Conservation (phyloP, 1,140 invertebrate genomes). For the Papilio glaucus region DNA sequence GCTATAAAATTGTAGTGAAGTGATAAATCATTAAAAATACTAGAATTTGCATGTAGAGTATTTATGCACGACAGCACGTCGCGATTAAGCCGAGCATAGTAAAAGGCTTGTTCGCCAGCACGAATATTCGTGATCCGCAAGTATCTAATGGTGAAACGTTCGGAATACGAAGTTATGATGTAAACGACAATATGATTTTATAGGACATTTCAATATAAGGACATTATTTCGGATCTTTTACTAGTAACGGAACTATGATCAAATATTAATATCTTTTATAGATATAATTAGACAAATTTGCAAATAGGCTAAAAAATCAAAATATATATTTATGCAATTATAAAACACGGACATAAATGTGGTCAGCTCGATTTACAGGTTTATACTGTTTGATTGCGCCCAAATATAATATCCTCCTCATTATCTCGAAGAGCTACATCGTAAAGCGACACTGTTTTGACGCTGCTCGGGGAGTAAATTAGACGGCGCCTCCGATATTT, state of each 20-base stretch:
- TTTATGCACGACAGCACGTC: slow-evolving; percentile 38
- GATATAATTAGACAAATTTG: too few relatives aligned
- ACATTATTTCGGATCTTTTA: background rate
- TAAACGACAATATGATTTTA: slow-evolving; percentile 35
- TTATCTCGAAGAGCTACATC: slow-evolving; percentile 25
- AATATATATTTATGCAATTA: slow-evolving; percentile 10
- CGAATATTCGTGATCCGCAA: slow-evolving; percentile 37
- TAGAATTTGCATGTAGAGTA: slow-evolving; percentile 36
- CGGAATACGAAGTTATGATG: slow-evolving; percentile 34
- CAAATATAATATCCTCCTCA: slow-evolving; percentile 11
- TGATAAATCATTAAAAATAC: slow-evolving; percentile 38
- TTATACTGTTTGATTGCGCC: slow-evolving; percentile 22
- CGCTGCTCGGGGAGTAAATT: slow-evolving; percentile 62
- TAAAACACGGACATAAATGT: background rate
- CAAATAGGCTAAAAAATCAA: background rate
- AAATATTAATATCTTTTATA: too few relatives aligned
- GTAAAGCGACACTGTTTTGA: slow-evolving; percentile 57
- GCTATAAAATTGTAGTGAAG: slow-evolving; percentile 28
- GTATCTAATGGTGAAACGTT: slow-evolving; percentile 37
- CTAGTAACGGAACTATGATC: too few relatives aligned
- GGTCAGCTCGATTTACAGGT: background rate
- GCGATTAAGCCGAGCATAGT: slow-evolving; percentile 37
- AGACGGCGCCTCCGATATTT: slow-evolving; percentile 65
- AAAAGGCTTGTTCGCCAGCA: slow-evolving; percentile 37
- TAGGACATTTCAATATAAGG: slow-evolving; percentile 29